Conservation (phyloP, 2,888 invertebrate species). For the Acanthacorydalis orientalis region DNA sequence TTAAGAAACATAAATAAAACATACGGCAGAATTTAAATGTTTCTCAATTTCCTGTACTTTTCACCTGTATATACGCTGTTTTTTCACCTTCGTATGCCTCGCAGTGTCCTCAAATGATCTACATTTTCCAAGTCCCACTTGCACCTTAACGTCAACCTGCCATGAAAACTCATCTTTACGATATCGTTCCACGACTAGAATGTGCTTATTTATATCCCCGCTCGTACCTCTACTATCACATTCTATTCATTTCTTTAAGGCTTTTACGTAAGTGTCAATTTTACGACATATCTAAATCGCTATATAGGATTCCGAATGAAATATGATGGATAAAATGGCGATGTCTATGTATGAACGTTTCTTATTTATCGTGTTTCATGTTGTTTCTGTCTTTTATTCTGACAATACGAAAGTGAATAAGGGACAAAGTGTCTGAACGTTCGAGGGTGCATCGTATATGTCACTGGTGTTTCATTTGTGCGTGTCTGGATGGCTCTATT, state of each 20-base stretch:
- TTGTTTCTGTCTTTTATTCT: not conserved
- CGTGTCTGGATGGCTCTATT: not conserved
- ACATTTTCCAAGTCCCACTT: not conserved
- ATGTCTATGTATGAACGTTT: constrained; percentile 1
- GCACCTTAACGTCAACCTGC: not conserved
- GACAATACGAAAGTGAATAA: not conserved
- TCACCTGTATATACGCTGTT: too few species aligned
- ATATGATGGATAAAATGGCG: constrained; percentile 3
- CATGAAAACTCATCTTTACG: constrained; percentile 3
- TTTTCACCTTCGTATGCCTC: too few species aligned
- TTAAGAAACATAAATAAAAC: too few species aligned
- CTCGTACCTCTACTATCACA: not conserved
- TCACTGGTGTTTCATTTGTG: not conserved
- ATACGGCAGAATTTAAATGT: too few species aligned
- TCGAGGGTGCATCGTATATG: too few species aligned
- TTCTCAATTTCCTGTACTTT: too few species aligned
- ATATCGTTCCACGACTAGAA: not conserved
- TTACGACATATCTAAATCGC: constrained; percentile 6
- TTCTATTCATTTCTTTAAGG: constrained; percentile 3
- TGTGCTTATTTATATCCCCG: not conserved
- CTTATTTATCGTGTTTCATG: not conserved
- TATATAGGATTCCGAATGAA: constrained; percentile 5
- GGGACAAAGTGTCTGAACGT: not conserved
- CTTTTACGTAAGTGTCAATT: constrained; percentile 6
- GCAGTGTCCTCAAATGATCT: too few species aligned